Evolutionary conservation across 2,113 vertebrate genomes (phyloP).

Genomic region (rat (Rattus norvegicus)): DNA sequence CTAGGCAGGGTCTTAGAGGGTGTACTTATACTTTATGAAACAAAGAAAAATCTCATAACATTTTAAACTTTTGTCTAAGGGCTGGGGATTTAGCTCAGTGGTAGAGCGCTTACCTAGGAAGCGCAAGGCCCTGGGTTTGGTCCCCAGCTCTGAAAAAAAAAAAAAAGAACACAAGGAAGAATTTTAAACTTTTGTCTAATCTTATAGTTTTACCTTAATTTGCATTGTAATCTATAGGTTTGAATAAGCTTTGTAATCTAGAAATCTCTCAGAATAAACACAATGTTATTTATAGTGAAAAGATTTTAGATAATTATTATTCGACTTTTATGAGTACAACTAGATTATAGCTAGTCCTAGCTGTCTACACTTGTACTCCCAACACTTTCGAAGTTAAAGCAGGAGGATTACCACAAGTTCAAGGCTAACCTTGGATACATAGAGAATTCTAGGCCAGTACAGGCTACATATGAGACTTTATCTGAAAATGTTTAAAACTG

Average conservation of each 20-base stretch:
- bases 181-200: background rate
- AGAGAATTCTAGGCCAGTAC: background rate
- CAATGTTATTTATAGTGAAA: background rate
- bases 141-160: too few relatives aligned
- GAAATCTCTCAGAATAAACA: slow-evolving; percentile 9
- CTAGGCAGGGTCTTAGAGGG: background rate
- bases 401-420: background rate
- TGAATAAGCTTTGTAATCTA: background rate
- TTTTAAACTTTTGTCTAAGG: background rate
- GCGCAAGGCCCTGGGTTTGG: too few relatives aligned
- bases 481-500: background rate
- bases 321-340: slow-evolving; percentile 17
- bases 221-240: background rate
- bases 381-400: background rate
- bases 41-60: background rate
- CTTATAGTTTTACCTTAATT: slow-evolving; percentile 51
- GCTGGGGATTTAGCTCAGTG: too few relatives aligned
- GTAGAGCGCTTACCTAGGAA: too few relatives aligned
- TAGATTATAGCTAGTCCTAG: background rate
- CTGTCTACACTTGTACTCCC: background rate
- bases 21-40: slow-evolving; percentile 23
- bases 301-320: slow-evolving; percentile 43
- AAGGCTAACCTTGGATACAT: background rate
- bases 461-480: background rate
- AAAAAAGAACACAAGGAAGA: too few relatives aligned